Percentiles rank a stretch among this genome's conserved stretches.
phyloP scores from a whole-genome alignment of 2,113 vertebrate species.

The Ceyx melanurus region DNA sequence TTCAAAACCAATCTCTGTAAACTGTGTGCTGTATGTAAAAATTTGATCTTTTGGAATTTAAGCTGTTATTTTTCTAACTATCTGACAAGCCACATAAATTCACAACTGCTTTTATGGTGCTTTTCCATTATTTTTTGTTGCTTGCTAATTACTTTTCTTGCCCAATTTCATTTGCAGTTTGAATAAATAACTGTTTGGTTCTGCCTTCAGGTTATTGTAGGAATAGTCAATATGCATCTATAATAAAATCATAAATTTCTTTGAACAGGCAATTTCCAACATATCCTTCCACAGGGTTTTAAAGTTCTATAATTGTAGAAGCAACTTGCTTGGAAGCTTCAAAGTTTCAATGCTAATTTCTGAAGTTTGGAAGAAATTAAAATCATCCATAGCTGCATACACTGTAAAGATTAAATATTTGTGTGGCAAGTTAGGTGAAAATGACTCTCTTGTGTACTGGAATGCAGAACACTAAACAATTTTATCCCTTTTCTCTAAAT shows the following conservation, averaged over 20 bases:
- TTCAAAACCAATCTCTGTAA: conserved; percentile 10
- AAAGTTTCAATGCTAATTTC: conserved; percentile 61
- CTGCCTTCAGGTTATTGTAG: conserved; percentile 75
- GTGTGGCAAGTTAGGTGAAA: not conserved
- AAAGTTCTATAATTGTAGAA: conserved; percentile 71
- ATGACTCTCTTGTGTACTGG: not conserved
- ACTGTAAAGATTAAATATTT: conserved; percentile 14
- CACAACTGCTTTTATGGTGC: too few relatives aligned
- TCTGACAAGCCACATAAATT: conserved; percentile 77
- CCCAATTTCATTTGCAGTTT: conserved; percentile 81
- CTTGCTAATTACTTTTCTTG: conserved; percentile 83
- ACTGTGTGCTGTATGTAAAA: not conserved
- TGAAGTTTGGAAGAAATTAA: conserved; percentile 36
- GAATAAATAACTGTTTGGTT: conserved; percentile 81
- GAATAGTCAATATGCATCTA: conserved; percentile 78
- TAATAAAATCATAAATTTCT: conserved; percentile 85
- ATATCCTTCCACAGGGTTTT: conserved; percentile 66
- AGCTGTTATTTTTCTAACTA: conserved; percentile 73
- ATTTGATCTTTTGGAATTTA: conserved; percentile 65
- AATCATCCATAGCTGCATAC: not conserved
- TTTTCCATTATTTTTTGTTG: not conserved
- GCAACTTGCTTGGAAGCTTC: conserved; percentile 58
- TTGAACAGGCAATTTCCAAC: conserved; percentile 80
- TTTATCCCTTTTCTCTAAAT: not conserved
- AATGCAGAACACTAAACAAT: not conserved